phyloP scores from a whole-genome alignment of 2,797 vertebrate genomes.

The Onychomys torridus region DNA sequence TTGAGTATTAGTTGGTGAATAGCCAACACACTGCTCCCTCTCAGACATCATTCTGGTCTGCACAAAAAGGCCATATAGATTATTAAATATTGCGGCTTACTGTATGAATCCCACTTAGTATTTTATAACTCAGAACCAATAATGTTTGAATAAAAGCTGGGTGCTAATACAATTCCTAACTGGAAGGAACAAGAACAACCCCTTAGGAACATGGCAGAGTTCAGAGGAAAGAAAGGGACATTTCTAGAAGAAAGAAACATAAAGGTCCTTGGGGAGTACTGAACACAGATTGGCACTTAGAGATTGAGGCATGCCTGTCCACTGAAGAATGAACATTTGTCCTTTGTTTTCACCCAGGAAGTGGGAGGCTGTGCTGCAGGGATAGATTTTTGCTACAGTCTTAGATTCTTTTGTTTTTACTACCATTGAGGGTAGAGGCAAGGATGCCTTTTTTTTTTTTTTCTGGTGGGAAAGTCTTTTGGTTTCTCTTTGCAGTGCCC shows the following conservation, averaged over 20 bases:
- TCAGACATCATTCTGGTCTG: neutral
- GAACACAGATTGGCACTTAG: neutral
- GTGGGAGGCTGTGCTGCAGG: neutral
- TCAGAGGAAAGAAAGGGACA: neutral
- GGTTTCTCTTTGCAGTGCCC: neutral
- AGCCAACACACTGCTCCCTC: neutral
- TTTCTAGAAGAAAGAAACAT: neutral
- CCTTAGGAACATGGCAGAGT: neutral
- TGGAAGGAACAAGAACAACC: neutral
- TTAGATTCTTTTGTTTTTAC: neutral
- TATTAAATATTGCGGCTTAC: neutral
- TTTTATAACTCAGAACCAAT: neutral
- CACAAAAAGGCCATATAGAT: neutral
- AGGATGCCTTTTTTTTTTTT: neutral
- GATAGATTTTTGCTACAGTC: too few relatives aligned
- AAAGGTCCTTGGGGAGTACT: neutral
- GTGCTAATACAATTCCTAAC: neutral
- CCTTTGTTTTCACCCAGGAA: neutral
- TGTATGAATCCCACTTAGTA: neutral
- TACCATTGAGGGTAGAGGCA: neutral
- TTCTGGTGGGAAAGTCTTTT: neutral
- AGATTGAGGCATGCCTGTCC: neutral
- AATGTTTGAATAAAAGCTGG: neutral
- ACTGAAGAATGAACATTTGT: accelerated
- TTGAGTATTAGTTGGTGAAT: neutral